Evolutionary conservation across 2,113 vertebrate species (phyloP), one percentile per base, ranked within the genome.

Genomic region (Microcebus griseorufus): DNA sequence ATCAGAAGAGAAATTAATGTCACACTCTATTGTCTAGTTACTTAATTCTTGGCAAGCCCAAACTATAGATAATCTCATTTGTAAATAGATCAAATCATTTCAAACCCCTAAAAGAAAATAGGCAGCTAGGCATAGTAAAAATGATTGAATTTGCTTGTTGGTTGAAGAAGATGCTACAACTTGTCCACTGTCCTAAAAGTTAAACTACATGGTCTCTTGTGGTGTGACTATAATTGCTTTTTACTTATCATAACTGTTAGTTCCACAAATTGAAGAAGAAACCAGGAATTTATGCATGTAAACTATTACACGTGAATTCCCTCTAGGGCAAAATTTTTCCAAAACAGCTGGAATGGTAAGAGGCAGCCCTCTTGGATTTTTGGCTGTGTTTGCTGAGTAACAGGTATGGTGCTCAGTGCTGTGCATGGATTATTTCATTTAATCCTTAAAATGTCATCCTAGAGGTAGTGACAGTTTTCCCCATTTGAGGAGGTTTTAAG

Each of bases 11-110:
- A 96, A 87, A 97, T 84, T 60, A 87, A 79, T 88, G 88, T 92
- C 80, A 60, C 2, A 23, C 91, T 70, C 4, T 72, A 86, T 92
- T 80, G 79, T 96, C 90, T 29, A 72, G 87, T 87, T 96, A 85
- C 85, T 96, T 93, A 82, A 92, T 92, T 96, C 73, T 89, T 96
- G 96, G 94, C 94, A 92, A 96, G 79, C 20, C 73, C n/a, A 45
- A 76, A 64, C 83, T 92, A 22, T 42, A 48, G 90, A 92, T 86
- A 70, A 96, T 93, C 90, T 92, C 90, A 92, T 96, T 89, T 95
- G 73, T 92, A 96, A 92, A 89, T 93, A 92, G 67, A 93, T 60
- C 23, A 53, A 82, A 53, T 93, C 32, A 55, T 93, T 95, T 81
- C 79, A 94, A 94, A 80, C 53, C 72, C 37, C 73, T 23, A 22